Percentiles rank a stretch among this genome's conserved stretches.
Evolutionary conservation across 2,888 invertebrate species (phyloP).

Genomic region (Diplolepis rosae): DNA sequence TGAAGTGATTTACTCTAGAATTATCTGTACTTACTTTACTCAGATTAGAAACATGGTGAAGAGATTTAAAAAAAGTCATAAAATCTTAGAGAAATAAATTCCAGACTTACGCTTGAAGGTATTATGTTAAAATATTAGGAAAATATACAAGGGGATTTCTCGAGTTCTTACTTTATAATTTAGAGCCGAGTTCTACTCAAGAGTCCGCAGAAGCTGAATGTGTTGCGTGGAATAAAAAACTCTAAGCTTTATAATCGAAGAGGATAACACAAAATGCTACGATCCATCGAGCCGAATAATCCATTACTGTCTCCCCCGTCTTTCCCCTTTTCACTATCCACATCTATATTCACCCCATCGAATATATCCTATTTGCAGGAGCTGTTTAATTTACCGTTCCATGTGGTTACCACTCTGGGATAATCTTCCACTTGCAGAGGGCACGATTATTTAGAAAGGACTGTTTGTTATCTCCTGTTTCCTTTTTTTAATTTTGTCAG

Average conservation of each 20-base stretch:
- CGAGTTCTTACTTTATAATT: slow-evolving; percentile 23
- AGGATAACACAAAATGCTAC: slow-evolving; percentile 7
- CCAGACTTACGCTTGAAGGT: neutral
- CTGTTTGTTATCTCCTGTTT: slow-evolving; percentile 23
- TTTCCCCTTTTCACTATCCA: neutral
- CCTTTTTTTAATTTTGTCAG: neutral
- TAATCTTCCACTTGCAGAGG: slow-evolving; percentile 42
- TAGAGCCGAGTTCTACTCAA: neutral
- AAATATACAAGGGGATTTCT: slow-evolving; percentile 18
- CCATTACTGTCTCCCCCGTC: neutral
- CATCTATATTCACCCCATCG: slow-evolving; percentile 23
- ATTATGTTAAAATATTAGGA: slow-evolving; percentile 10
- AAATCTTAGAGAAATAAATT: slow-evolving; percentile 21
- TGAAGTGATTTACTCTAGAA: no score
- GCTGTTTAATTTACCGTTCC: slow-evolving; percentile 15
- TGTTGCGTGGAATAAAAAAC: neutral
- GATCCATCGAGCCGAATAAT: slow-evolving; percentile 19
- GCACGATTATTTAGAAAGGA: slow-evolving; percentile 42
- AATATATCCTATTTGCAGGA: slow-evolving; percentile 28
- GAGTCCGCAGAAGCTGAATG: neutral
- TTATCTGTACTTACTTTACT: neutral
- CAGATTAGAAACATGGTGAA: neutral
- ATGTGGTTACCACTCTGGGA: slow-evolving; percentile 35
- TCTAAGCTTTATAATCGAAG: slow-evolving; percentile 16
- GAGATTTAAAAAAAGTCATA: neutral